Evolutionary conservation across 1,140 invertebrate species (phyloP).

Genomic region (Antheraea mylitta): DNA sequence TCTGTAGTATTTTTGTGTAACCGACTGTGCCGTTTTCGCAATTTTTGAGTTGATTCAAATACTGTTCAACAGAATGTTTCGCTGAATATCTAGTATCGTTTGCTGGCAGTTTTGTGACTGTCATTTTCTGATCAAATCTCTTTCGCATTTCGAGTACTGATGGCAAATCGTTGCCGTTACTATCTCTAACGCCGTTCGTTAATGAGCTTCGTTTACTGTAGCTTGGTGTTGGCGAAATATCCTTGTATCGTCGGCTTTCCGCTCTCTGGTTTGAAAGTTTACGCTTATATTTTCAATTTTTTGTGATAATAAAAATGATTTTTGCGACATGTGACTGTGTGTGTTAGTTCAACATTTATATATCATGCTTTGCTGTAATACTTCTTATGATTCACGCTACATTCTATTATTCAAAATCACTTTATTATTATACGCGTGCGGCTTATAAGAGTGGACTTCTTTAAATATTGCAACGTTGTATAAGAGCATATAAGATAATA

Average conservation of each 20-base stretch:
- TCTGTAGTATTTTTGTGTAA: slow-evolving; percentile 53
- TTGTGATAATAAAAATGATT: slow-evolving; percentile 18
- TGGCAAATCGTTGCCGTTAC: slow-evolving; percentile 78
- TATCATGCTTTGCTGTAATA: slow-evolving; percentile 28
- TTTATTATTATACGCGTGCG: neutral
- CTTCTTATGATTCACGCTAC: slow-evolving; percentile 8
- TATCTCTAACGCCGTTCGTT: slow-evolving; percentile 70
- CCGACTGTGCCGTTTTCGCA: slow-evolving; percentile 62
- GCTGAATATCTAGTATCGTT: slow-evolving; percentile 52
- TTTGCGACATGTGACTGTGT: slow-evolving; percentile 43
- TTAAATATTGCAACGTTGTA: neutral
- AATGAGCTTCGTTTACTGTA: slow-evolving; percentile 61
- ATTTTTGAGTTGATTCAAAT: slow-evolving; percentile 65
- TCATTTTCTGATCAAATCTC: slow-evolving; percentile 77
- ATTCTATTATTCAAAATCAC: neutral
- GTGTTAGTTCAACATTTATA: slow-evolving; percentile 43
- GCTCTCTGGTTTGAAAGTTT: slow-evolving; percentile 68
- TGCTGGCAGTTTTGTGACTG: slow-evolving; percentile 69
- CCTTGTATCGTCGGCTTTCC: slow-evolving; percentile 65
- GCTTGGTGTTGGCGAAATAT: slow-evolving; percentile 53
- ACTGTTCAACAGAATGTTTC: slow-evolving; percentile 61
- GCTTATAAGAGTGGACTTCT: neutral
- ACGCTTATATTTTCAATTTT: slow-evolving; percentile 40
- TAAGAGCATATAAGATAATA: neutral
- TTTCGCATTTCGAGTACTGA: slow-evolving; percentile 79